Evolutionary conservation across 1,140 invertebrate species (phyloP).

Genomic region (Drosophila neocordata): DNA sequence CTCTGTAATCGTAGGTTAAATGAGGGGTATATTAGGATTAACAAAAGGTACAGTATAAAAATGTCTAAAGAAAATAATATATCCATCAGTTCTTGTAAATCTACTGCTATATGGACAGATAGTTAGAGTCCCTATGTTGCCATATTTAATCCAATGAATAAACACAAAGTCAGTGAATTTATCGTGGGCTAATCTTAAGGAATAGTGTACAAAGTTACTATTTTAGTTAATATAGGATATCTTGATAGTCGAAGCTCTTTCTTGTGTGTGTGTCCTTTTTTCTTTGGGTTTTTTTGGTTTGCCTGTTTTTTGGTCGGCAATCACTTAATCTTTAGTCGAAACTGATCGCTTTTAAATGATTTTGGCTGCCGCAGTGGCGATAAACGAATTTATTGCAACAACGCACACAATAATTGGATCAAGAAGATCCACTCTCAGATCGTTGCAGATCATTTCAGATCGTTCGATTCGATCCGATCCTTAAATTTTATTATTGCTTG

Average conservation of each 20-base stretch:
- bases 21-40: background rate
- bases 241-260: background rate
- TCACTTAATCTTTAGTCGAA: constrained; percentile 47
- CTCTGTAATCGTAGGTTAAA: background rate
- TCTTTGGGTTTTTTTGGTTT: background rate
- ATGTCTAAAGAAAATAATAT: no score
- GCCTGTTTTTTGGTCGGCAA: constrained; percentile 29
- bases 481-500: constrained; percentile 73
- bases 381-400: constrained; percentile 82
- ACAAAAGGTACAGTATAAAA: no score
- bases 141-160: no score
- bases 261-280: background rate
- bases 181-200: no score
- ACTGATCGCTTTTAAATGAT: constrained; percentile 77
- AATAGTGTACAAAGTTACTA: no score
- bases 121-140: no score
- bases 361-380: constrained; percentile 73
- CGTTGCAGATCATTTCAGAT: constrained; percentile 33
- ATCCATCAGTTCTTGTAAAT: no score
- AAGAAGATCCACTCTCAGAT: constrained; percentile 30
- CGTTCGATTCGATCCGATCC: constrained; percentile 42
- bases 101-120: no score
- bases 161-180: no score
- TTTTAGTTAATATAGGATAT: background rate
- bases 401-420: constrained; percentile 77